Conservation (phyloP, 92 coral and sea anemone genomes). For the Heteractis magnifica region DNA sequence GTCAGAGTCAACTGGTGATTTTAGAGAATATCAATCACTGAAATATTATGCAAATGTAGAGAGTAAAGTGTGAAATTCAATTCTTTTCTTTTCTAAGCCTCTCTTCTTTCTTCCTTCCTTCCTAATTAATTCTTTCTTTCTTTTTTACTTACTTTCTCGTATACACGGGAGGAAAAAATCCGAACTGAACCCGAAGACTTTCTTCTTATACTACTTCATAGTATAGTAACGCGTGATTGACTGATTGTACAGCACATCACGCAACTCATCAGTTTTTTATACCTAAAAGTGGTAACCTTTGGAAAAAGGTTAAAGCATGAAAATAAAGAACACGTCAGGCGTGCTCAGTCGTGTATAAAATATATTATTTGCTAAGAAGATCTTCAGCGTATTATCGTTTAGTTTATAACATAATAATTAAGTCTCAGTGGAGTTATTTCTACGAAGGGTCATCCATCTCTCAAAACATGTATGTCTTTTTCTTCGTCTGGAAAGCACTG, state of each 20-base stretch:
- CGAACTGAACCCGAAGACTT: too few species aligned
- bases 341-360: neutral
- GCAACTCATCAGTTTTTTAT: neutral
- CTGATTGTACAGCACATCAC: neutral
- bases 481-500: neutral
- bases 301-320: too few species aligned
- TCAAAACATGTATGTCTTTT: neutral
- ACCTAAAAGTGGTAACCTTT: neutral
- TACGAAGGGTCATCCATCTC: too few species aligned
- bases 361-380: too few species aligned
- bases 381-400: too few species aligned
- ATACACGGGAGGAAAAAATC: too few species aligned
- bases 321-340: neutral
- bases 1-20: neutral
- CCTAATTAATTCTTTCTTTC: too few species aligned
- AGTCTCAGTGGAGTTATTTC: neutral
- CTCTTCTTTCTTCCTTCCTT: too few species aligned
- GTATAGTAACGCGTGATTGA: neutral
- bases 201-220: too few species aligned
- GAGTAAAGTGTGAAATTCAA: neutral
- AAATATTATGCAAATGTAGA: too few species aligned
- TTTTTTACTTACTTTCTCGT: too few species aligned
- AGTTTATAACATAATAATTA: neutral
- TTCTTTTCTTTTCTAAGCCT: neutral
- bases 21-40: neutral